phyloP scores from a whole-genome alignment of 2,888 invertebrate genomes.

The Aporophyla nigra region DNA sequence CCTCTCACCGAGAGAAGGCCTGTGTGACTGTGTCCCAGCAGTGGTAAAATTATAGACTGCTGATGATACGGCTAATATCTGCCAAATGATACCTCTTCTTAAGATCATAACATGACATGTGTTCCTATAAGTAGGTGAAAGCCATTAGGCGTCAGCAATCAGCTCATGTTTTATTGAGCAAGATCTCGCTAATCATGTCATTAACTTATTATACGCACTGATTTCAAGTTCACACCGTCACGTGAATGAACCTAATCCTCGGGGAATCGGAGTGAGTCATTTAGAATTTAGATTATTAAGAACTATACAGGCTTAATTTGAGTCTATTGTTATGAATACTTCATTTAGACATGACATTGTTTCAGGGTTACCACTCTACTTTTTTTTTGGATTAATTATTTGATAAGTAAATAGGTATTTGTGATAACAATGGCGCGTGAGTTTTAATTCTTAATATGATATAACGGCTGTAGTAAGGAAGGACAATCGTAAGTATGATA shows the following conservation, averaged over 20 bases:
- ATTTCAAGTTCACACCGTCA: constrained; percentile 51
- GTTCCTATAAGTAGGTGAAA: constrained; percentile 21
- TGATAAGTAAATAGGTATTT: background rate
- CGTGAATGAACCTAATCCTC: constrained; percentile 26
- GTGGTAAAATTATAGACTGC: too few species aligned
- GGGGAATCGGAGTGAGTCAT: constrained; percentile 31
- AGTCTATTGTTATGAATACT: constrained; percentile 21
- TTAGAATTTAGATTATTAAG: constrained; percentile 26
- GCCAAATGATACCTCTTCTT: background rate
- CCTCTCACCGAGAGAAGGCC: too few species aligned
- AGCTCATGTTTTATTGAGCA: constrained; percentile 45
- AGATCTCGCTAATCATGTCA: constrained; percentile 40
- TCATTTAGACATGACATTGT: constrained; percentile 10
- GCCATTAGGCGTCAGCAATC: constrained; percentile 6
- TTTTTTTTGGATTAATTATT: background rate
- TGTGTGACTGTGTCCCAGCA: too few species aligned
- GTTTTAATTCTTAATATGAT: background rate
- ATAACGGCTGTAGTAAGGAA: background rate
- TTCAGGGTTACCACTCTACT: constrained; percentile 9
- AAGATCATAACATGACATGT: background rate
- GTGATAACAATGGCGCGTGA: background rate
- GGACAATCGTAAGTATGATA: too few species aligned
- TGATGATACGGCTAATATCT: background rate
- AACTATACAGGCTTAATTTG: constrained; percentile 22
- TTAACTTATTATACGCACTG: constrained; percentile 23